Percentiles rank a stretch among this genome's conserved stretches.
phyloP scores from a whole-genome alignment of 2,113 vertebrate genomes.

The Dissostichus mawsoni region DNA sequence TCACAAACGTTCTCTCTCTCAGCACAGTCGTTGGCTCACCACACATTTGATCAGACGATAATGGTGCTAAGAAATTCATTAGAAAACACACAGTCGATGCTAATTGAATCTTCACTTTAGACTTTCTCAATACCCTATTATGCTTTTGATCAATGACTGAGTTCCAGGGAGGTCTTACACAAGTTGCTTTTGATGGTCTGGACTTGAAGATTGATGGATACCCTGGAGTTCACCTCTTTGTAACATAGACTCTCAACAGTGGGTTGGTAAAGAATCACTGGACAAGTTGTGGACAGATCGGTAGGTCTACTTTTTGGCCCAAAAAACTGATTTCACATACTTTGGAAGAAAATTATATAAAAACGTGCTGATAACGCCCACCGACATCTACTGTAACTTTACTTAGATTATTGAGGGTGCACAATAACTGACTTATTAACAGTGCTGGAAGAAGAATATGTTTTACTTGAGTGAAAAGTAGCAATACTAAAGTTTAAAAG shows the following conservation, averaged over 20 bases:
- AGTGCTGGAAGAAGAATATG: no score
- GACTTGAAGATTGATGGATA: conserved; percentile 47
- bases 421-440: no score
- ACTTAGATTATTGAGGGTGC: no score
- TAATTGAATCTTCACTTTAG: conserved; percentile 64
- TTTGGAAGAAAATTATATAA: no score
- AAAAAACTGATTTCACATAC: no score
- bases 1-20: not conserved
- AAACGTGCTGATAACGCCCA: no score
- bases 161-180: conserved; percentile 34
- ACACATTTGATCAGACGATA: conserved; percentile 37
- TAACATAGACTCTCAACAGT: conserved; percentile 24
- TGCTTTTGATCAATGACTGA: conserved; percentile 68
- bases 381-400: no score
- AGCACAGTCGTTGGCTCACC: not conserved
- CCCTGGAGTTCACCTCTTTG: conserved; percentile 45
- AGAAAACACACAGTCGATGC: conserved; percentile 62
- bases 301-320: no score
- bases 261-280: conserved; percentile 30
- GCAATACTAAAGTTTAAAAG: no score
- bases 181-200: conserved; percentile 25
- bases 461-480: no score
- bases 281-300: not conserved
- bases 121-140: conserved; percentile 63
- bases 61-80: conserved; percentile 59